Percentiles rank a stretch among this genome's conserved stretches.
phyloP scores from a whole-genome alignment of 2,113 vertebrate species.

The Leucosticte australis region DNA sequence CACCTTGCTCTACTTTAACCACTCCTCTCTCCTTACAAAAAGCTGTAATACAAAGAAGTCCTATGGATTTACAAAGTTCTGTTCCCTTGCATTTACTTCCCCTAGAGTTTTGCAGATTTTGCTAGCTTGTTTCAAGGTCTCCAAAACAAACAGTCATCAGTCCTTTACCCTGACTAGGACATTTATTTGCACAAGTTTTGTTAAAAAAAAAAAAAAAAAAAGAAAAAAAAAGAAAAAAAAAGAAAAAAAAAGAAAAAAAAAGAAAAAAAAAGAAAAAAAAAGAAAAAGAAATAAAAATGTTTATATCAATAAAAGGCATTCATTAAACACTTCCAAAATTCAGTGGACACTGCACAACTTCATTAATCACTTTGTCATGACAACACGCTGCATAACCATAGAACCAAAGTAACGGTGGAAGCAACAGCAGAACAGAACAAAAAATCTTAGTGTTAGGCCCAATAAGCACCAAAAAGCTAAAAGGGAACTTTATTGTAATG shows the following conservation, averaged over 20 bases:
- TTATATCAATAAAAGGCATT: neutral
- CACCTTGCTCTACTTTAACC: neutral
- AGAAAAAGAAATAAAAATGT: neutral
- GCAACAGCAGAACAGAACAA: neutral
- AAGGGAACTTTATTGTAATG: neutral
- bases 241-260: neutral
- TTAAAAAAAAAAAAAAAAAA: neutral
- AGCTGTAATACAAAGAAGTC: neutral
- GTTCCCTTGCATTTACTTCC: neutral
- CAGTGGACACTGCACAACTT: neutral
- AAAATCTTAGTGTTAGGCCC: neutral
- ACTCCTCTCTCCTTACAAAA: neutral
- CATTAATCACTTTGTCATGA: neutral
- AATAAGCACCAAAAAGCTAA: neutral
- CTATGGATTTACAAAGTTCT: neutral
- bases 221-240: neutral
- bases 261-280: neutral
- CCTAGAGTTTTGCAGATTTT: neutral
- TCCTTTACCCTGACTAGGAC: neutral
- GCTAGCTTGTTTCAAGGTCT: neutral
- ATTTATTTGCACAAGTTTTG: neutral
- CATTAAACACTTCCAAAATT: neutral
- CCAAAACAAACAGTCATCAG: neutral
- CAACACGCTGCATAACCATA: neutral
- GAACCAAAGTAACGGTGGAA: slow-evolving; percentile 1